Evolutionary conservation across 2,888 invertebrate species (phyloP), one percentile per base, ranked within the genome.

Genomic region (Spilarctia lutea): DNA sequence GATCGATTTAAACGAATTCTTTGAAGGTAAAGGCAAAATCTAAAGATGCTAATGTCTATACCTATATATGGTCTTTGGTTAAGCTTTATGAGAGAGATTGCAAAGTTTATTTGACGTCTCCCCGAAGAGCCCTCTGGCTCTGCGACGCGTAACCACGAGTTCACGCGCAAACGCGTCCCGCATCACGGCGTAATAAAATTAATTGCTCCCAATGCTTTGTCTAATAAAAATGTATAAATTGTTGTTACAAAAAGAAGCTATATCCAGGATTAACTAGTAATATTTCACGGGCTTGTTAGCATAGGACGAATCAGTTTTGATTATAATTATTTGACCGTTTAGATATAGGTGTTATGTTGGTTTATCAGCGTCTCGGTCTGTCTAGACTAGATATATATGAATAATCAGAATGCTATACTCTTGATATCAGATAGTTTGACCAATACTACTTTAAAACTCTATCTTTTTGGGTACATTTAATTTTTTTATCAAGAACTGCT

Each of bases 41-140:
- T 35, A 35, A 35, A 35, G 33, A 4, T 11, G 13, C 42, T 30
- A 30, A 52, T 70, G 1, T 83, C 84, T 82, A 35, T 39, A 1
- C 13, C 0, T 13, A 2, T 30, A 56, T 42, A 3, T 82, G 74
- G 30, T 87, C 83, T 85, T 63, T 86, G 83, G 65, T 70, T 79
- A 79, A 85, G 84, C 84, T 88, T 86, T 87, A 87, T 84, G 86
- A 85, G 87, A 84, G 89, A 87, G 88, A 89, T 88, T 88, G 86
- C 85, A 89, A 91, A 90, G 89, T 91, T 91, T 91, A 90, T 90
- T 91, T 89, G 90, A 90, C 89, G 88, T 88, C 83, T 90, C 89
- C 85, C 87, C 76, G 85, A 88, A 90, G 90, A 87, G 86, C 87
- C 83, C 87, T 90, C 80, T 80, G 83, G 80, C 74, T 75, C 75